These are phyloP conservation scores for Drosophila leonis DNA, from an alignment of 2,888 invertebrate genomes.

Conservation along the genomic window DNA sequence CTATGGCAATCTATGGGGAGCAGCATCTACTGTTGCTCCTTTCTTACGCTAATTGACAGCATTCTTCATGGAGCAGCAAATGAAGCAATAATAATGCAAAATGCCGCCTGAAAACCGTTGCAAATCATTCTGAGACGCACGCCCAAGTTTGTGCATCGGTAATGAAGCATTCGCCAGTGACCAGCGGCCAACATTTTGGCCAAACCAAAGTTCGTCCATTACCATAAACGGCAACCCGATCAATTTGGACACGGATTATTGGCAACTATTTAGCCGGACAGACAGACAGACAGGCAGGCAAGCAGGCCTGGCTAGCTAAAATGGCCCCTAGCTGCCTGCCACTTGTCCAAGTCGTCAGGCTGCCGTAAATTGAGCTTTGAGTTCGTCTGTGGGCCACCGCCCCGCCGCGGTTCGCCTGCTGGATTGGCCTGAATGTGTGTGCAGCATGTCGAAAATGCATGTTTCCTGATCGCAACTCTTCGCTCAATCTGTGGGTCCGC, in stretches of 20 bases:
- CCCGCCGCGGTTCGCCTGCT: slow-evolving; percentile 28
- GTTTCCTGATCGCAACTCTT: slow-evolving; percentile 62
- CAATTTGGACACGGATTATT: slow-evolving; percentile 82
- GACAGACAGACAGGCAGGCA: slow-evolving; percentile 9
- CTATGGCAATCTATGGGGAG: slow-evolving; percentile 31
- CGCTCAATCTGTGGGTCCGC: slow-evolving; percentile 48
- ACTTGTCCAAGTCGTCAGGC: slow-evolving; percentile 67
- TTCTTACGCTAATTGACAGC: slow-evolving; percentile 62
- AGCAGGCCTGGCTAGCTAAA: slow-evolving; percentile 40
- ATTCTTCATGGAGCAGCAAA: slow-evolving; percentile 46
- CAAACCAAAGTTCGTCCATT: slow-evolving; percentile 81
- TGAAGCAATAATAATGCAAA: slow-evolving; percentile 78
- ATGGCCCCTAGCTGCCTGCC: slow-evolving; percentile 71
- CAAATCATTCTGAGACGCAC: slow-evolving; percentile 64
- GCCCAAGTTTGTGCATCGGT: slow-evolving; percentile 75
- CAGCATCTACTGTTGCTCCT: slow-evolving; percentile 35
- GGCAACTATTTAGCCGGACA: slow-evolving; percentile 69
- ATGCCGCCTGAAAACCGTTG: slow-evolving; percentile 62
- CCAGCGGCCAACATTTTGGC: slow-evolving; percentile 66
- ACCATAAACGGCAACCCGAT: slow-evolving; percentile 82
- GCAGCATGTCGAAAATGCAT: slow-evolving; percentile 74
- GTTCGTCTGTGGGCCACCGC: slow-evolving; percentile 28
- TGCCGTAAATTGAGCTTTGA: slow-evolving; percentile 71
- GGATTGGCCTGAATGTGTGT: slow-evolving; percentile 71
- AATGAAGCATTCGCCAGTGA: slow-evolving; percentile 61